Conservation (phyloP, 2,113 vertebrate species). For the Sceloporus tristichus region DNA sequence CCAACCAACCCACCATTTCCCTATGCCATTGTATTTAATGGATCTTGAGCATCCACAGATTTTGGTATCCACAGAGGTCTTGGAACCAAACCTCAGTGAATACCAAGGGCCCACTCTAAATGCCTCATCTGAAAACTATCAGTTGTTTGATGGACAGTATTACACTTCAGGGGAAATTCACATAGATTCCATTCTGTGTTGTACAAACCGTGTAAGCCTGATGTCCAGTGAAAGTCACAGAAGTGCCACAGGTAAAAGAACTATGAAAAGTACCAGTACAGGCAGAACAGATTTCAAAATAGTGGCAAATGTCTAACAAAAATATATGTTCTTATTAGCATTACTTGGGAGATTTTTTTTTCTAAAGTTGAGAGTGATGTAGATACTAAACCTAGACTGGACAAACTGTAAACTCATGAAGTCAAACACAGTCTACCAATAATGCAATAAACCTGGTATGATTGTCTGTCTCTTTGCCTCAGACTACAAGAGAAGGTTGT, state of each 20-base stretch:
- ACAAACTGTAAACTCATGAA: neutral
- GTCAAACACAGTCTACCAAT: neutral
- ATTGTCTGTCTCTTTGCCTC: neutral
- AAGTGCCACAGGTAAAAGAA: neutral
- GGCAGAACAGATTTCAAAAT: neutral
- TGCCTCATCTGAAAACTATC: too few species aligned
- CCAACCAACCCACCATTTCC: too few species aligned
- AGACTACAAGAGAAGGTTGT: neutral
- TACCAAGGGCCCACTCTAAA: too few species aligned
- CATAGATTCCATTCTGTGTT: neutral
- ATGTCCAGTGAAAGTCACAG: neutral
- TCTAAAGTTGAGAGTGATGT: neutral
- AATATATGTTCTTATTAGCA: neutral
- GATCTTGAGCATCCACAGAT: too few species aligned
- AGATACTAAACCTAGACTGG: neutral
- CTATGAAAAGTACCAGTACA: neutral
- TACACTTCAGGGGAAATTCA: neutral
- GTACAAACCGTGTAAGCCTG: neutral
- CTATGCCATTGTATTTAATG: too few species aligned
- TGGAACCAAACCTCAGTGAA: too few species aligned
- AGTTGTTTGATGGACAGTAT: neutral
- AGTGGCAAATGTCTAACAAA: neutral
- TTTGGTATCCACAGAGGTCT: too few species aligned
- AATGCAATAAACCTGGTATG: neutral
- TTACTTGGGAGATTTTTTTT: neutral